phyloP scores from a whole-genome alignment of 1,140 invertebrate genomes.

The Andricus grossulariae region DNA sequence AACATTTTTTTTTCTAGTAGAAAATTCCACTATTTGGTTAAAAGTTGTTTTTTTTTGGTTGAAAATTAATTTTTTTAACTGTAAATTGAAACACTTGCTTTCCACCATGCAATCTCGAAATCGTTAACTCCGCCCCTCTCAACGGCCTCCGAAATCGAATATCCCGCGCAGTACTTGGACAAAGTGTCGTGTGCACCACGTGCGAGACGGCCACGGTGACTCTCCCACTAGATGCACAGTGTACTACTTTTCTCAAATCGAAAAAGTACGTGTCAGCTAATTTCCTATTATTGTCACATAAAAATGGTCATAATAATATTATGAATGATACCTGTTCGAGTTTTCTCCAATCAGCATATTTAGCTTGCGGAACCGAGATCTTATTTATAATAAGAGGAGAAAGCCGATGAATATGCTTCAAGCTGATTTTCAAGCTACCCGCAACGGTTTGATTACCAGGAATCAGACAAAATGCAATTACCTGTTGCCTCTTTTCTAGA shows the following conservation, averaged over 20 bases:
- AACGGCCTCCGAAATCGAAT: no score
- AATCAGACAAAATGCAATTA: conserved; percentile 79
- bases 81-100: no score
- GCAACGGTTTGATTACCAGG: conserved; percentile 78
- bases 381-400: conserved; percentile 65
- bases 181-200: no score
- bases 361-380: conserved; percentile 77
- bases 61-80: no score
- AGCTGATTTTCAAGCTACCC: conserved; percentile 76
- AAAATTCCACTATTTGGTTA: no score
- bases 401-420: conserved; percentile 79
- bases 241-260: neutral
- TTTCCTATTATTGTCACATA: neutral
- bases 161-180: no score
- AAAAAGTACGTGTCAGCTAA: neutral
- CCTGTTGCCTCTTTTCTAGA: conserved; percentile 78
- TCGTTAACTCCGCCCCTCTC: no score
- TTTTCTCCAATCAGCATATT: conserved; percentile 81
- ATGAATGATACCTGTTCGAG: conserved; percentile 77
- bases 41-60: no score
- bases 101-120: no score
- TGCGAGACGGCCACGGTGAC: no score
- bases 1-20: no score
- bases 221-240: no score
- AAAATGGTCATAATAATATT: neutral